phyloP scores from a whole-genome alignment of 2,797 vertebrate species.

The Menidia menidia region DNA sequence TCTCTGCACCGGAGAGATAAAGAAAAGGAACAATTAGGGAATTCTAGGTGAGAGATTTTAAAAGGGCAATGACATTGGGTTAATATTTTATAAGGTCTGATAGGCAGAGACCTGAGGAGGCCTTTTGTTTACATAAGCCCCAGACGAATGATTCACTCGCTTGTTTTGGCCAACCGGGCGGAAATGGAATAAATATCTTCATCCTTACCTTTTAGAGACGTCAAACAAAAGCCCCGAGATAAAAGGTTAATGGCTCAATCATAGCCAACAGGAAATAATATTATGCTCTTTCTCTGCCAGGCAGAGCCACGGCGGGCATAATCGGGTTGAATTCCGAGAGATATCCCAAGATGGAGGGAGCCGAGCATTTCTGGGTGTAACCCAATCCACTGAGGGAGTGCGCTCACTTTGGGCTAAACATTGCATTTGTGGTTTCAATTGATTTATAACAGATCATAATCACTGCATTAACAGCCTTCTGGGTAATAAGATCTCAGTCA shows the following conservation, averaged over 20 bases:
- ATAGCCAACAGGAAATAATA: slow-evolving; percentile 79
- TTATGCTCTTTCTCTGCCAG: slow-evolving; percentile 76
- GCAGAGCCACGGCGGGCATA: slow-evolving; percentile 69
- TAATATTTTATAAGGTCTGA: slow-evolving; percentile 98
- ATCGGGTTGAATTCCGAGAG: slow-evolving; percentile 79
- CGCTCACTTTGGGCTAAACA: slow-evolving; percentile 76
- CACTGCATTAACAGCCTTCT: slow-evolving; percentile 79
- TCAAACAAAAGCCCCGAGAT: slow-evolving; percentile 84
- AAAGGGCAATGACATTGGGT: slow-evolving; percentile 98
- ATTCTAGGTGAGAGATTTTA: slow-evolving; percentile 98
- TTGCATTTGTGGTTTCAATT: slow-evolving; percentile 81
- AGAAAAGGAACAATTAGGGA: slow-evolving; percentile 99
- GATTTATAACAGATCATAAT: slow-evolving; percentile 83
- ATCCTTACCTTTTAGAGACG: slow-evolving; percentile 83
- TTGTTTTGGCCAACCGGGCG: slow-evolving; percentile 85
- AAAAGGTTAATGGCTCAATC: slow-evolving; percentile 87
- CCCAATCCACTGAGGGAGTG: slow-evolving; percentile 75
- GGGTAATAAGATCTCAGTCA: slow-evolving; percentile 80
- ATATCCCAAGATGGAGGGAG: slow-evolving; percentile 67
- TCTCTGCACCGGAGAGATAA: slow-evolving; percentile 99
- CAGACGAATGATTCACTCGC: slow-evolving; percentile 83
- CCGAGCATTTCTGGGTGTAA: slow-evolving; percentile 68
- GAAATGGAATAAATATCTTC: slow-evolving; percentile 89
- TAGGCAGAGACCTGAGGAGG: slow-evolving; percentile 85
- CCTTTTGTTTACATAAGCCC: slow-evolving; percentile 82